Evolutionary conservation across 2,888 invertebrate species (phyloP), one percentile per base, ranked within the genome.

Genomic region (Mactromeris polynyma): DNA sequence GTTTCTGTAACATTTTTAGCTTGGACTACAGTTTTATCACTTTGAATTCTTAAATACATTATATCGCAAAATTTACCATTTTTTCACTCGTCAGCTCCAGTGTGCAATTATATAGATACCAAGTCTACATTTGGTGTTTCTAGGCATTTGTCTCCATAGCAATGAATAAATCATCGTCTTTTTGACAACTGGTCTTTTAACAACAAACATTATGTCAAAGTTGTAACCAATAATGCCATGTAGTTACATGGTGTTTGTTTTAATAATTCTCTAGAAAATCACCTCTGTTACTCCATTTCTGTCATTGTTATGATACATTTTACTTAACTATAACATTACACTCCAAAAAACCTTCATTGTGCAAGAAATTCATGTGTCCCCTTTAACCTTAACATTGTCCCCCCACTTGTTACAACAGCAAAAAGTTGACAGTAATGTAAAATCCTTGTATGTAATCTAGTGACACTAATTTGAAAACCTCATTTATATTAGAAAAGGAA

Each of bases 381-480:
- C 58, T 64, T 64, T 64, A 0, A 64, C 58, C 58, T 58, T n/a
- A 64, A 64, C 58, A 64, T 36, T 73, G 73, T 73, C 33, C 36
- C n/a, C n/a, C 36, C 33, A 36, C 73, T 33, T 73, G 73, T 73
- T 73, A 2, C 73, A 36, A 36, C 4, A 14, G 36, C 31, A 17
- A 69, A 36, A 36, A 11, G 17, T 11, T 33, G 33, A 73, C 73
- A 33, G 73, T 73, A 33, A 73, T 73, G 17, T 36, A 73, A 73
- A 73, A 73, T 33, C 73, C 73, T 1, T 36, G 19, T 19, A 33
- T 73, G 73, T 36, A 33, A 73, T 73, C 73, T 26, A 36, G 33
- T 73, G 73, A 73, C 73, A 73, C 73, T 73, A 26, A 73, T 73
- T 73, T 73, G 73, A 73, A 73, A 73, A 73, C 73, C 73, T 73